Base-by-base conservation (phyloP, 2,888 invertebrate species). In the Plagiodera versicolora region DNA sequence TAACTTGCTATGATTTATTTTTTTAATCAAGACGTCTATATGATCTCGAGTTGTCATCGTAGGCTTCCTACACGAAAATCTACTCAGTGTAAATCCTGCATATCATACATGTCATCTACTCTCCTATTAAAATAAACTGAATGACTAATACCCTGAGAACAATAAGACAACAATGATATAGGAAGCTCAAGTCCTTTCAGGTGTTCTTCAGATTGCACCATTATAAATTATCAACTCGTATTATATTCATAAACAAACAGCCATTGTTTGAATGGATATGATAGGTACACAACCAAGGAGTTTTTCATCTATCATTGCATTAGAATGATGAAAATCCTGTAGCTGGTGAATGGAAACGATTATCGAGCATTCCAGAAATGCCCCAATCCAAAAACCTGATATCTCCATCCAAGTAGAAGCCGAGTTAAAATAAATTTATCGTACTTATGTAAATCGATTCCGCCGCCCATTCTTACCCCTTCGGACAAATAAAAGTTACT, bases 171-270 rank as follows among this genome's bases (percentile, higher is more conserved):
- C 45, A 19, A 28, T 51, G 57, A 57, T 50, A 50, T 18, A 52
- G 58, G 58, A 52, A 58, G 58, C 51, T 47, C 47, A 58, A 24
- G 53, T 58, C 47, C 47, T 48, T 58, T 58, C 58, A 58, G 58
- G 58, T 58, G 58, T 58, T 58, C 52, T 58, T 24, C 52, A 16
- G 49, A 52, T 32, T 57, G 57, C 45, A 57, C 57, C 51, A 51
- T 51, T 47, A 58, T 58, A 58, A 52, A 52, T 58, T 52, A 58
- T 58, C 11, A 32, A 32, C 32, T 32, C 11, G 32, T 10, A 32
- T 32, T 32, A 32, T 32, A 32, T 32, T 32, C 32, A 32, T 14
- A 39, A 39, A 39, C 39, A 39, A 39, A 39, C 14, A 39, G 39
- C 39, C 39, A 39, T 39, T 39, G 39, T 39, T 39, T 39, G 39